Evolutionary conservation across 2,888 invertebrate genomes (phyloP).

Genomic region (Heliconius ethilla): DNA sequence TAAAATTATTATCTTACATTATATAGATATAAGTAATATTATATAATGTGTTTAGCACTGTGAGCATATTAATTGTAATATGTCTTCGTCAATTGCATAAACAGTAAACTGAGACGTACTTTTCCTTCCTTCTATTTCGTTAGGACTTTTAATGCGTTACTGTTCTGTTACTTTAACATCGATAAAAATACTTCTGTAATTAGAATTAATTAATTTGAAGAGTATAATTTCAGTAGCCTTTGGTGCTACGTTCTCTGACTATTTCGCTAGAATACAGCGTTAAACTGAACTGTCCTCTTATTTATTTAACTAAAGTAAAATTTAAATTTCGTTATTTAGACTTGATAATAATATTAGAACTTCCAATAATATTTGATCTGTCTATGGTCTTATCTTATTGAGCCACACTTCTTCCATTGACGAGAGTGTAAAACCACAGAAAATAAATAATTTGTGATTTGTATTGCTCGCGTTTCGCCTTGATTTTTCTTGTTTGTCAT

Average conservation of each 20-base stretch:
- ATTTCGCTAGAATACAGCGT: too few species aligned
- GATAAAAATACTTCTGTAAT: too few species aligned
- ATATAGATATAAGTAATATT: neutral
- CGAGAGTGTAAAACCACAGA: conserved; percentile 20
- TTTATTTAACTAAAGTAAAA: neutral
- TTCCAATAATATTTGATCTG: neutral
- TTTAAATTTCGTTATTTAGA: neutral
- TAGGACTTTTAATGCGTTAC: too few species aligned
- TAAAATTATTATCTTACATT: neutral
- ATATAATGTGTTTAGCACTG: neutral
- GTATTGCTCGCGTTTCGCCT: neutral
- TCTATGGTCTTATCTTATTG: neutral
- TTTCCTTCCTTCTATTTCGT: too few species aligned
- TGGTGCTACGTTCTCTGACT: too few species aligned
- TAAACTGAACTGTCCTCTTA: neutral
- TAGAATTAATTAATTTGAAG: too few species aligned
- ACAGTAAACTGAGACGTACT: too few species aligned
- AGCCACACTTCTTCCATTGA: neutral
- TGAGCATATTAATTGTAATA: too few species aligned
- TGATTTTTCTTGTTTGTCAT: conserved; percentile 28
- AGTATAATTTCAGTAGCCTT: too few species aligned
- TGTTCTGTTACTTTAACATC: too few species aligned
- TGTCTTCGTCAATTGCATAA: too few species aligned
- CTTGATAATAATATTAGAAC: neutral
- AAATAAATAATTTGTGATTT: conserved; percentile 5